These are phyloP conservation scores for Manduca sexta DNA, from an alignment of 1,140 invertebrate species.

Conservation along the genomic window DNA sequence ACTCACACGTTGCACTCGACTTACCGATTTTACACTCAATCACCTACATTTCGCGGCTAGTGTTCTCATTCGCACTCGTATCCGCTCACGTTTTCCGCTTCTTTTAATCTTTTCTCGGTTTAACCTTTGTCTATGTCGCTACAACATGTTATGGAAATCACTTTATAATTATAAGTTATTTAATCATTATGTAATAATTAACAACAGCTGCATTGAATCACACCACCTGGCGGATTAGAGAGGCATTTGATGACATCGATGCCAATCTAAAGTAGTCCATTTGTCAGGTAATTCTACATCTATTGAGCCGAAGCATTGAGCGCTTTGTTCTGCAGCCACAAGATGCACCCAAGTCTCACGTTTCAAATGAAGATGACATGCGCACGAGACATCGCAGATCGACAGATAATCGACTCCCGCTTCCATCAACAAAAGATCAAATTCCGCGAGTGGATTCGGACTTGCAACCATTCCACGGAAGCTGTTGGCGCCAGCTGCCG, in stretches of 20 bases:
- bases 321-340: constrained; percentile 53
- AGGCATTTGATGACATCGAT: constrained; percentile 12
- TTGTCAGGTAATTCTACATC: constrained; percentile 4
- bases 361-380: constrained; percentile 49
- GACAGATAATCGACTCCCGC: constrained; percentile 55
- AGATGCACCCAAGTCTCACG: constrained; percentile 34
- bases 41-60: neutral
- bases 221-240: constrained; percentile 9
- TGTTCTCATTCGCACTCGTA: too few species aligned
- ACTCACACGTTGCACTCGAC: neutral
- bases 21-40: constrained; percentile 2
- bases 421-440: constrained; percentile 63
- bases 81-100: too few species aligned
- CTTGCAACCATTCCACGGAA: constrained; percentile 53
- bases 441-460: constrained; percentile 49
- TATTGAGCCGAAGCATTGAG: constrained; percentile 10
- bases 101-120: too few species aligned
- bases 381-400: constrained; percentile 58
- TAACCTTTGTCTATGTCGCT: too few species aligned
- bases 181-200: too few species aligned
- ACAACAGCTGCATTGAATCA: too few species aligned
- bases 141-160: too few species aligned
- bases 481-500: constrained; percentile 61
- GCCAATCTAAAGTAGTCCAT: constrained; percentile 24
- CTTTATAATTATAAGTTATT: too few species aligned